Conservation (phyloP, 2,888 invertebrate species). For the Sphecodes monilicornis region DNA sequence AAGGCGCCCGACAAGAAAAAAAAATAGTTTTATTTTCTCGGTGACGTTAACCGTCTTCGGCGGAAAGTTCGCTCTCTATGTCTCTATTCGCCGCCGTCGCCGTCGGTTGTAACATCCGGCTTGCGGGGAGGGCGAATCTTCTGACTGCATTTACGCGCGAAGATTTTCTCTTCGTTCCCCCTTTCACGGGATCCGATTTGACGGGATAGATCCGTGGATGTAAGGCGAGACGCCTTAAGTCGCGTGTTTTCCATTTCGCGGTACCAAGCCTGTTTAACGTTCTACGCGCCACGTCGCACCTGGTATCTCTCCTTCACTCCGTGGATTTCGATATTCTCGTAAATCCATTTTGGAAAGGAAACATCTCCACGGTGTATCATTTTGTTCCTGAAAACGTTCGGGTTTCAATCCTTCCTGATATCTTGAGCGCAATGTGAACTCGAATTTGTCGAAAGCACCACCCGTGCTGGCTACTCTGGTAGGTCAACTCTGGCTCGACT, state of each 20-base stretch:
- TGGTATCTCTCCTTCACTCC: not conserved
- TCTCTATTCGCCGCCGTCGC: not conserved
- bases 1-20: not conserved
- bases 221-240: not conserved
- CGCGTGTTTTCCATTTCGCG: constrained; percentile 4
- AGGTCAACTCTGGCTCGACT: too few species aligned
- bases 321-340: not conserved
- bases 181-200: not conserved
- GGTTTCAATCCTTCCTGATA: not conserved
- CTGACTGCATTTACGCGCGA: not conserved
- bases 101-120: not conserved
- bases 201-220: not conserved
- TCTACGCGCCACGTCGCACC: not conserved
- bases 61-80: not conserved
- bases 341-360: not conserved
- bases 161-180: not conserved
- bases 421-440: not conserved
- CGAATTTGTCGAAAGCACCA: not conserved
- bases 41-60: not conserved
- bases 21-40: constrained; percentile 7
- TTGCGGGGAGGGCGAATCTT: not conserved
- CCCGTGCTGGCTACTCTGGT: not conserved
- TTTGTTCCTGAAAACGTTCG: not conserved
- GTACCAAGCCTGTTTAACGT: not conserved
- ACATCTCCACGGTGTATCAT: not conserved